Base-by-base conservation (phyloP, 2,888 invertebrate genomes). In the Drosophila imparisetae region DNA sequence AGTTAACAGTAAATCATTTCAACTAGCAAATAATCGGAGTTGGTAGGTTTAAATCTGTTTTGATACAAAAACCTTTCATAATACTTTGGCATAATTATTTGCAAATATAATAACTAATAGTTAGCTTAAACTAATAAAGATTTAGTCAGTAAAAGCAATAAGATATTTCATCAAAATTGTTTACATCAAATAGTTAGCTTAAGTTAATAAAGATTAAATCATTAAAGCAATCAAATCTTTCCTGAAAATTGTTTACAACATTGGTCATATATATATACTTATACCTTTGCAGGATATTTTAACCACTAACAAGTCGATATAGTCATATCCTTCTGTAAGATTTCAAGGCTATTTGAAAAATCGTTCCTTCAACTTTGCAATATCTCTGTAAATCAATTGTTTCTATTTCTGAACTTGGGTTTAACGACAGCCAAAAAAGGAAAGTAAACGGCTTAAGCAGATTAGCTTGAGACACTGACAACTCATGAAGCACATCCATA, bases 1-100 rank as follows among this genome's bases (percentile, higher is more conserved):
- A 0, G 94, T 95, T 45, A 94, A 96, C 71, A 97, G 97, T 87
- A 94, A 94, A 42, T n/a, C 73, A 50, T 87, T 69, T 66, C 50
- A 61, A 38, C 27, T 29, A 18, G 36, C 45, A 3, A 30, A 24
- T 30, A 60, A 32, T 18, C 13, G 38, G 10, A 21, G 24, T 27
- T 77, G 65, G 70, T 79, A 70, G 40, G 11, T 4, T 54, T 27
- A 36, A 11, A 18, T 8, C 15, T 24, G 24, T 36, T 34, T 15
- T 18, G 24, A 21, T 15, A 7, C 10, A 24, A 21, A 52, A 45
- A 45, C 45, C 13, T 7, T 4, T 15, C 45, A 45, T 42, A 11
- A 21, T 45, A 45, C 15, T 21, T 45, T 24, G 21, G 4, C 15
- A 8, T 15, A 45, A 24, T 15, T 45, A 45, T 45, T 24, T 24